A percentile compares a stretch with the other conserved stretches of the same genome.
These are phyloP conservation scores for Vimba vimba DNA, from an alignment of 2,113 vertebrate genomes.

Conservation along the genomic window DNA sequence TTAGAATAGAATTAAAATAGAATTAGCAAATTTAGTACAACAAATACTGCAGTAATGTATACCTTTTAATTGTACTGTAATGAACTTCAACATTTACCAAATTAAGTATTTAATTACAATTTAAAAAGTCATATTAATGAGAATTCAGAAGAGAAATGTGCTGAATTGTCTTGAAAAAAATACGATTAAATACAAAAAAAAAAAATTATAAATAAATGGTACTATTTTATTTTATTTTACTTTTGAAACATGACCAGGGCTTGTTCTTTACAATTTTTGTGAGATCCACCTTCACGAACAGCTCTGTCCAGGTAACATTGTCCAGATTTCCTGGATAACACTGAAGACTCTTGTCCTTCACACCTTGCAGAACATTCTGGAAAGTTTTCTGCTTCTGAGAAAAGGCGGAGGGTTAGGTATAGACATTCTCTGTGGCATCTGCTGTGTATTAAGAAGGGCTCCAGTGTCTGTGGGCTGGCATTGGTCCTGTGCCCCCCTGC, in stretches of 20 bases:
- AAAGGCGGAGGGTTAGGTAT: not conserved
- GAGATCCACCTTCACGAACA: not conserved
- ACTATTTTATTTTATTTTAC: too few species aligned
- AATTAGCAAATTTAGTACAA: too few species aligned
- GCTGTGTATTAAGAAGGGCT: not conserved
- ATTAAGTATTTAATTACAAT: not conserved
- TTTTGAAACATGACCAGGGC: not conserved
- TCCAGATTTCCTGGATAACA: not conserved
- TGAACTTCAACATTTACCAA: not conserved
- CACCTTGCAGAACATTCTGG: not conserved
- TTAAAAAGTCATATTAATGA: not conserved
- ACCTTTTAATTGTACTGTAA: too few species aligned
- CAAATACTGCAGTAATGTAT: too few species aligned
- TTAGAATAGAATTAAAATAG: too few species aligned
- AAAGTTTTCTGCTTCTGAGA: slow-evolving; percentile 1
- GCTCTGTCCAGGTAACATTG: not conserved
- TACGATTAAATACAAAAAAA: too few species aligned
- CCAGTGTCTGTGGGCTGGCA: slow-evolving; percentile 11
- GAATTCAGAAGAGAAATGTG: not conserved
- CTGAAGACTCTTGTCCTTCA: not conserved
- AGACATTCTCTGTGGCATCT: not conserved
- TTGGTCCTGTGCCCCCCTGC: not conserved
- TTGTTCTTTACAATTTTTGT: not conserved
- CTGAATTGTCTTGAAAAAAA: not conserved
- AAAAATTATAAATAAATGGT: too few species aligned